Evolutionary conservation across 1,140 invertebrate genomes (phyloP).

Genomic region (Neuroterus valhalla): DNA sequence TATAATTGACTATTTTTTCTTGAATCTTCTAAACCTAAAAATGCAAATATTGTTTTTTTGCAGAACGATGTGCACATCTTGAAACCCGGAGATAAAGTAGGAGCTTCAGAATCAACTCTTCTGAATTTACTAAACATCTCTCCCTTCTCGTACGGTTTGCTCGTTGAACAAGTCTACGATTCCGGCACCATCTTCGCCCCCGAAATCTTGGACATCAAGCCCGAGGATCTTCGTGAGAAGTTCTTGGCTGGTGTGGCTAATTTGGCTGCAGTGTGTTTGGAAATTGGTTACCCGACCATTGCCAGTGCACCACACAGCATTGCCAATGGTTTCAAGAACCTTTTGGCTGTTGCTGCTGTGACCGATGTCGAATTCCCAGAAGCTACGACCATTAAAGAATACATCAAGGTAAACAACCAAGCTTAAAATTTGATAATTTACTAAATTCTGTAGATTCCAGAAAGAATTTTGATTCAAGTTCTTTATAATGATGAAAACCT

Average conservation of each 20-base stretch:
- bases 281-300: constrained; percentile 96
- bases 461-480: not conserved
- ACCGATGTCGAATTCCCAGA: constrained; percentile 97
- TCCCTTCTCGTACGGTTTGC: constrained; percentile 98
- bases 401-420: constrained; percentile 80
- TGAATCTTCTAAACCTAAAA: not conserved
- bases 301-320: constrained; percentile 98
- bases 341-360: constrained; percentile 95
- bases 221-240: constrained; percentile 92
- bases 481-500: constrained; percentile 60
- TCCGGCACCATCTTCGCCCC: constrained; percentile 98
- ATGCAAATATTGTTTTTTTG: constrained; percentile 49
- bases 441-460: not conserved
- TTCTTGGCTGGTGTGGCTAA: constrained; percentile 96
- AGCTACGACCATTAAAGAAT: constrained; percentile 94
- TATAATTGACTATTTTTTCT: not conserved
- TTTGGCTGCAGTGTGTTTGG: constrained; percentile 94
- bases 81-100: constrained; percentile 98
- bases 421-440: not conserved
- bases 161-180: constrained; percentile 97
- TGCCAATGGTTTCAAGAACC: constrained; percentile 98
- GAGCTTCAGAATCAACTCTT: constrained; percentile 97
- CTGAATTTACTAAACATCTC: constrained; percentile 99
- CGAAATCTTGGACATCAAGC: constrained; percentile 97
- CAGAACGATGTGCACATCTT: constrained; percentile 96